Evolutionary conservation across 2,888 invertebrate genomes (phyloP).

Genomic region (Lasioglossum vierecki): DNA sequence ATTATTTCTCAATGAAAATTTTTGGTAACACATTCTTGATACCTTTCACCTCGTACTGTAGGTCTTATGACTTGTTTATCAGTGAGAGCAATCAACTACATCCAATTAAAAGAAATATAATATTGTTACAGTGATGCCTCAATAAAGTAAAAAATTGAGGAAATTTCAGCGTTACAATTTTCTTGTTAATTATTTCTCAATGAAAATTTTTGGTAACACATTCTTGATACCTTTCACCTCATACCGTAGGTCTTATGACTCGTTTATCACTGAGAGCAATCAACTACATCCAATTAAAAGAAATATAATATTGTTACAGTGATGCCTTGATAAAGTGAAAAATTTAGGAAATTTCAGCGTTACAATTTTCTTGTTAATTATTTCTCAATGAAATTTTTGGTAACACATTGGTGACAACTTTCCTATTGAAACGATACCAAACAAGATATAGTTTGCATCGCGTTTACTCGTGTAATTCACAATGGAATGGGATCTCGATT

Average conservation of each 20-base stretch:
- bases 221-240: neutral
- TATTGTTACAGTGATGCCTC: too few relatives aligned
- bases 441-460: neutral
- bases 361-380: too few relatives aligned
- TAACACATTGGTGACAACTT: neutral
- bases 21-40: too few relatives aligned
- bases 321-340: neutral
- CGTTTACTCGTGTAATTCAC: neutral
- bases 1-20: too few relatives aligned
- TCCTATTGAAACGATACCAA: neutral
- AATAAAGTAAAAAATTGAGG: too few relatives aligned
- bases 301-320: neutral
- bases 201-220: too few relatives aligned
- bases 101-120: too few relatives aligned
- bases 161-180: too few relatives aligned
- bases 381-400: neutral
- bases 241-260: neutral
- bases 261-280: neutral
- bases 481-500: neutral
- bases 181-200: too few relatives aligned
- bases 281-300: neutral
- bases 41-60: too few relatives aligned
- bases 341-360: neutral
- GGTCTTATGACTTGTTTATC: too few relatives aligned
- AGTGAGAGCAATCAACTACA: too few relatives aligned